Evolutionary conservation across 2,888 invertebrate genomes (phyloP), one percentile per base, ranked within the genome.

Genomic region (Saturnia pavonia): DNA sequence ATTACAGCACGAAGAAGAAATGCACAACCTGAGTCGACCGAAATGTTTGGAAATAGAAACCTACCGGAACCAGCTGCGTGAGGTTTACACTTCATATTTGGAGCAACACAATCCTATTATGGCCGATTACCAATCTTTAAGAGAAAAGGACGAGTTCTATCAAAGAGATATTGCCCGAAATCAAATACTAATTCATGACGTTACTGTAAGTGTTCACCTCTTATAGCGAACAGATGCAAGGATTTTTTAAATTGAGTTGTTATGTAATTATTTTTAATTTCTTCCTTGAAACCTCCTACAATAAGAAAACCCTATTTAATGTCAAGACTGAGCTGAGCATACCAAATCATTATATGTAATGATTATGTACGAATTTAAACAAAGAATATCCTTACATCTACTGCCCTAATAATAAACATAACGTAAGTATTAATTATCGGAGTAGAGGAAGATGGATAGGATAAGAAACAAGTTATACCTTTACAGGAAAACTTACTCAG

Each of bases 101-200:
- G 92, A 91, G 71, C 86, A 88, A 72, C 92, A 94, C 77, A 87
- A 87, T 43, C 94, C 94, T 0, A 92, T 94, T 69, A 91, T 92
- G 88, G 87, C 81, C 2, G 92, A 92, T 74, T 94, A 90, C 76
- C 87, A 86, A 74, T 82, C 83, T 57, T 77, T 88, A 78, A 86
- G 85, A 72, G 94, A 88, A 84, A 95, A 91, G 77, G 94, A 89
- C 81, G 94, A 89, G 69, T 95, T 94, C 75, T 95, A 94, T 78
- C 93, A 94, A 66, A 85, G 94, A 48, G 94, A 95, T 70, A 91
- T 94, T 25, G 88, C 88, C 0, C 87, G 85, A 71, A 92, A 94
- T 57, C 92, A 91, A 69, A 72, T 81, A 22, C 86, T 82, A 71
- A 92, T 92, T 76, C 89, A 90, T 76, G 82, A 86, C 19, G 86